Conservation (phyloP, 2,888 invertebrate genomes). For the Caenorhabditis japonica region DNA sequence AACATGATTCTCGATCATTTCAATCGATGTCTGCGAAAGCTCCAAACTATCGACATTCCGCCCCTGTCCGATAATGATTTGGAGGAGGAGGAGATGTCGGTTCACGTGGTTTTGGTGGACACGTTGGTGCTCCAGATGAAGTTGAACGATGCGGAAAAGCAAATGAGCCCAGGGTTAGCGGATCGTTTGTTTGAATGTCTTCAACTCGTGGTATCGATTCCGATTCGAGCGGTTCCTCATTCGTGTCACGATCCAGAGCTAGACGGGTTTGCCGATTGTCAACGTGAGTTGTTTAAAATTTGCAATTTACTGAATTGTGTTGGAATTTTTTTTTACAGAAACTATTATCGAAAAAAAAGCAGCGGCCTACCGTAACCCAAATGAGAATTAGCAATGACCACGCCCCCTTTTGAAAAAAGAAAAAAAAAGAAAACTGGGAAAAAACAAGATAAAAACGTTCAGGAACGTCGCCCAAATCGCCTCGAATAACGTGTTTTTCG, state of each 20-base stretch:
- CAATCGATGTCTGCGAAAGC: constrained; percentile 55
- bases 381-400: too few species aligned
- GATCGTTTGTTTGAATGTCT: constrained; percentile 69
- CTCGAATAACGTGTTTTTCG: too few species aligned
- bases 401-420: too few species aligned
- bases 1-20: constrained; percentile 78
- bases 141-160: constrained; percentile 85
- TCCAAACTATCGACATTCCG: constrained; percentile 57
- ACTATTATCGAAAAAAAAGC: too few species aligned
- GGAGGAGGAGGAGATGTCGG: constrained; percentile 71
- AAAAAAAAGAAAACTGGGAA: too few species aligned
- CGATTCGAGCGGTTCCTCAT: constrained; percentile 80
- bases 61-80: constrained; percentile 66
- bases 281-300: constrained; percentile 80
- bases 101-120: constrained; percentile 96
- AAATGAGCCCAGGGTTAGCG: constrained; percentile 47
- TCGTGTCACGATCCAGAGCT: constrained; percentile 79
- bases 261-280: constrained; percentile 83
- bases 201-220: constrained; percentile 65
- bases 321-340: too few species aligned
- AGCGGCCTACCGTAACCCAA: too few species aligned
- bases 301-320: too few species aligned
- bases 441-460: too few species aligned
- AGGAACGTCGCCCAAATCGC: too few species aligned
- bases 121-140: constrained; percentile 93